Percentiles rank a stretch among this genome's conserved stretches.
Evolutionary conservation across 2,113 vertebrate species (phyloP).

Genomic region (Chamaea fasciata): DNA sequence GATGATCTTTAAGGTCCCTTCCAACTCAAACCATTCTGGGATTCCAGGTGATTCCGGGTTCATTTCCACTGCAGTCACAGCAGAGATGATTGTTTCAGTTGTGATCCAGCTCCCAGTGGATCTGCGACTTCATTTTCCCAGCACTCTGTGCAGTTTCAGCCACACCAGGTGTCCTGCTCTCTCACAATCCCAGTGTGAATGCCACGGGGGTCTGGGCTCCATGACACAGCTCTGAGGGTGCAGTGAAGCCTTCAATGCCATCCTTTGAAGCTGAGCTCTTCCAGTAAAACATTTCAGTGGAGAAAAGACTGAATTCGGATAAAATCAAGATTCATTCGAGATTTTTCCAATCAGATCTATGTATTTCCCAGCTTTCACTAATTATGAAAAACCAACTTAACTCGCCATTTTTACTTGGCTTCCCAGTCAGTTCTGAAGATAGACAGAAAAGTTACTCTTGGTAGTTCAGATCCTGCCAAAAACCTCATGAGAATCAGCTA

Average conservation of each 20-base stretch:
- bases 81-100: not conserved
- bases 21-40: not conserved
- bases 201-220: not conserved
- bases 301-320: not conserved
- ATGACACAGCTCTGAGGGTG: not conserved
- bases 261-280: not conserved
- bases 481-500: not conserved
- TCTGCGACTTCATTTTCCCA: not conserved
- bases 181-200: fast-evolving
- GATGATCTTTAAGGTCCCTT: not conserved
- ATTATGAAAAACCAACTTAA: not conserved
- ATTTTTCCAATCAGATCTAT: not conserved
- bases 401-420: not conserved
- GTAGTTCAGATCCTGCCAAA: not conserved
- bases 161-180: fast-evolving
- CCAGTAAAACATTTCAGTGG: not conserved
- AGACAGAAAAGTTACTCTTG: not conserved
- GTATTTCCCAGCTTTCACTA: not conserved
- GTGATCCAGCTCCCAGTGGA: not conserved
- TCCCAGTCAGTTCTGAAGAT: not conserved
- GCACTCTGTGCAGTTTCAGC: not conserved
- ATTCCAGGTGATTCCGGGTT: not conserved
- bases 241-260: not conserved
- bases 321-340: not conserved
- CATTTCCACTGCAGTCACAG: not conserved